Evolutionary conservation across 2,797 vertebrate species (phyloP), one percentile per base, ranked within the genome.

Genomic region (Periophthalmus magnuspinnatus): DNA sequence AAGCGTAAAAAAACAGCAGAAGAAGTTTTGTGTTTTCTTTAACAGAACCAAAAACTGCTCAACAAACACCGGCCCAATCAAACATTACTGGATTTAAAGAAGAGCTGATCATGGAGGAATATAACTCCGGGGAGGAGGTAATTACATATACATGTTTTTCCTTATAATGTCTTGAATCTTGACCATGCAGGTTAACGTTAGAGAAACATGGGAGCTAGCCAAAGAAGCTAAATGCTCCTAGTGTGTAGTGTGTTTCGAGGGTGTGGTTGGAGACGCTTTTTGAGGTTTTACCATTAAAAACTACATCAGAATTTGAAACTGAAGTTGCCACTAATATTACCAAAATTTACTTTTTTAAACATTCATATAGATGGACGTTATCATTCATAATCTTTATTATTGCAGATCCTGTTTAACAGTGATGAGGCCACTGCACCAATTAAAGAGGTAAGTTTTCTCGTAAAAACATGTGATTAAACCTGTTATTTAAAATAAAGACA

Each of bases 361-460:
- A 22, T n/a, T 19, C 19, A 19, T 45, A 17, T 9, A 17, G 0
- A 3, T 33, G n/a, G 32, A 6, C 6, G 0, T 33, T 34, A n/a
- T 16, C 5, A 5, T 34, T 45, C 2, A 16, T 17, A 16, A n/a
- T 36, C 5, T 3, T 34, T 19, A 2, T 36, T 4, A 14, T n/a
- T 19, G 19, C n/a, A 98, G 97, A 92, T 93, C 76, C 75, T 91
- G 75, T 99, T 99, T 86, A 97, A 90, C 78, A 80, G 93, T 22
- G 97, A 99, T 75, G 97, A 99, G 79, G 94, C 94, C 16, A 96
- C 93, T 80, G 92, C 87, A 81, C 91, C 93, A 10, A 91, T 98
- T 48, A 98, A 98, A 88, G 97, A 99, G 93, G 97, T 98, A 90
- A 56, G 74, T 17, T 33, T 38, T 1, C 11, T n/a, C 6, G 2